Evolutionary conservation across 2,797 vertebrate genomes (phyloP), one percentile per base, ranked within the genome.

Genomic region (Clarias laeviceps): DNA sequence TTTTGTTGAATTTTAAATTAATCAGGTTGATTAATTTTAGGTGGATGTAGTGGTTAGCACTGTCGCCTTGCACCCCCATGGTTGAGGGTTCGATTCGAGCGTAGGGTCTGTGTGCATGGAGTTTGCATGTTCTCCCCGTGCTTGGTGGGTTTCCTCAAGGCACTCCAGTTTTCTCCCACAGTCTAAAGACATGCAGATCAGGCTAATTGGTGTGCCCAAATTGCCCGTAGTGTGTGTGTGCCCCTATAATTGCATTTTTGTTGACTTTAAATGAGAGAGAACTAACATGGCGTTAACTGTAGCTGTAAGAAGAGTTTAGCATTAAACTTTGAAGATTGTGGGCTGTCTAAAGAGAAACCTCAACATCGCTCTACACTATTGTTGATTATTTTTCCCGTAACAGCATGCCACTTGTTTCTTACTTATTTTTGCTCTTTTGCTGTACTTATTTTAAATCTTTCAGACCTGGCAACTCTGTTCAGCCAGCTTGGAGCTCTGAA

Each of bases 401-500:
- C 50, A 76, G 17, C 27, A 32, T 20, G 15, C 61, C 12, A 7
- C 12, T 61, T 37, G 14, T 37, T 59, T 22, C 5, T 61, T 37
- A 34, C 11, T 59, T 15, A 78, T 78, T 59, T 59, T 24, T 78
- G 29, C 17, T 4, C 34, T 76, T 3, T 20, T 17, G 11, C 20
- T 29, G 50, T n/a, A 15, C 18, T 6, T 0, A 17, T 18, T 27
- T 29, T 9, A 65, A 65, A 29, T 65, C 17, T 0, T 4, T 29
- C 27, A 66, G 62, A 81, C 79, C 64, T 81, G 79, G 62, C 64
- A 62, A 66, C 40, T 27, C 8, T 29, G 78, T 20, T 80, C 24
- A 37, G 56, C 32, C 50, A 45, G 24, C 37, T 29, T 27, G 15
- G 15, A 37, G 57, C 11, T 34, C 9, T 24, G 56, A 78, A 24